Conservation (phyloP, 2,113 vertebrate genomes). For the Ibidorhyncha struthersii region DNA sequence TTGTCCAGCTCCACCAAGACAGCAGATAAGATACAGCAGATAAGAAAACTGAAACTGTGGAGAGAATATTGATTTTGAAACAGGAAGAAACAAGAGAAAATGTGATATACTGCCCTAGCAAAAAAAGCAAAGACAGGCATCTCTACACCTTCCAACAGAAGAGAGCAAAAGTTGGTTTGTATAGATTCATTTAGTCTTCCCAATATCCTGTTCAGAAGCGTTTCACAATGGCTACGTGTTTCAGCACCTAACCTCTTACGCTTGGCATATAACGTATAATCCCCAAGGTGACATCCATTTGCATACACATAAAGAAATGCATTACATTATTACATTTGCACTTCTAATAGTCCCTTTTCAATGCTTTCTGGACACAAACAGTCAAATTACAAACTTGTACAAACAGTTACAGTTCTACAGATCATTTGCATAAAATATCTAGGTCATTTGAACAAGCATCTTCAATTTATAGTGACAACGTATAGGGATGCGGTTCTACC, state of each 20-base stretch:
- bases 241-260: background rate
- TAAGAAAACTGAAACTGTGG: conserved; percentile 6
- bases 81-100: conserved; percentile 9
- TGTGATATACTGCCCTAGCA: background rate
- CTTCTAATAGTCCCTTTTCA: background rate
- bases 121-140: background rate
- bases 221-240: background rate
- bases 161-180: background rate
- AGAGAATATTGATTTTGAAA: conserved; percentile 48
- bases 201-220: background rate
- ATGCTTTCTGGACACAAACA: background rate
- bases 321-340: background rate
- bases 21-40: background rate
- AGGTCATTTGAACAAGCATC: background rate
- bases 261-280: background rate
- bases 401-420: background rate
- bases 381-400: background rate
- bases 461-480: background rate
- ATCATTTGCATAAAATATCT: fast-evolving
- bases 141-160: background rate
- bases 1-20: background rate
- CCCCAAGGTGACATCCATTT: background rate
- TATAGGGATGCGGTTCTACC: fast-evolving
- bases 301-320: background rate
- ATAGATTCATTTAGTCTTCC: background rate